Evolutionary conservation across 1,140 invertebrate genomes (phyloP).

Genomic region (Neotoxoptera formosana): DNA sequence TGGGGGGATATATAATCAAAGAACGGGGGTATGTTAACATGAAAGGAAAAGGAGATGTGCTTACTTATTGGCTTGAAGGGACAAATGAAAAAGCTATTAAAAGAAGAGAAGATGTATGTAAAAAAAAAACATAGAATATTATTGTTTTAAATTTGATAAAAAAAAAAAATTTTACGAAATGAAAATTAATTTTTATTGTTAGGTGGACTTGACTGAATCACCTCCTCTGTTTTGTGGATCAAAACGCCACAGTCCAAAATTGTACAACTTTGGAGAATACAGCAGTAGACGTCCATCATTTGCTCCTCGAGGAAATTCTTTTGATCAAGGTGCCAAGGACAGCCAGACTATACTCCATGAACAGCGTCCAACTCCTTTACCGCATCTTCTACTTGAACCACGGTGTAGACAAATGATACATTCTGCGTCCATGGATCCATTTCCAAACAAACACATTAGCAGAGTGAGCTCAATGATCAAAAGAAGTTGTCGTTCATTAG

Average conservation of each 20-base stretch:
- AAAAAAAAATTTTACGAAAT: not conserved
- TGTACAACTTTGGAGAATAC: conserved; percentile 63
- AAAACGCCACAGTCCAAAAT: conserved; percentile 77
- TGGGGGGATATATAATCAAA: conserved; percentile 81
- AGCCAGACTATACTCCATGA: conserved; percentile 60
- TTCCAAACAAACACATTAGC: conserved; percentile 60
- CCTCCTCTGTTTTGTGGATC: conserved; percentile 77
- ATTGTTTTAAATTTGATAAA: not conserved
- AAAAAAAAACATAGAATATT: not conserved
- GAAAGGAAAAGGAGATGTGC: conserved; percentile 87
- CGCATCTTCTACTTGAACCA: conserved; percentile 17
- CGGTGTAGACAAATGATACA: conserved; percentile 56
- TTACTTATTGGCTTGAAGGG: conserved; percentile 90
- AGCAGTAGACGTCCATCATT: conserved; percentile 69
- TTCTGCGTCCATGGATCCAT: conserved; percentile 61
- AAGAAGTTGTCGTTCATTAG: conserved; percentile 58
- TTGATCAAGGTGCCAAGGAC: conserved; percentile 61
- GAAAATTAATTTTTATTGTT: conserved; percentile 51
- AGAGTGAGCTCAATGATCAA: conserved; percentile 47
- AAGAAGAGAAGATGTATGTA: conserved; percentile 74
- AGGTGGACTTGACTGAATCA: conserved; percentile 82
- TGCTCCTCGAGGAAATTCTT: conserved; percentile 65
- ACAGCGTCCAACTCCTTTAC: conserved; percentile 57
- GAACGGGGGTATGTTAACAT: conserved; percentile 85
- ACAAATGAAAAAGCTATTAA: conserved; percentile 84